A percentile compares a stretch with the other conserved stretches of the same genome.
These are phyloP conservation scores for Polymixis lichenea DNA, from an alignment of 2,888 invertebrate species.

Conservation along the genomic window DNA sequence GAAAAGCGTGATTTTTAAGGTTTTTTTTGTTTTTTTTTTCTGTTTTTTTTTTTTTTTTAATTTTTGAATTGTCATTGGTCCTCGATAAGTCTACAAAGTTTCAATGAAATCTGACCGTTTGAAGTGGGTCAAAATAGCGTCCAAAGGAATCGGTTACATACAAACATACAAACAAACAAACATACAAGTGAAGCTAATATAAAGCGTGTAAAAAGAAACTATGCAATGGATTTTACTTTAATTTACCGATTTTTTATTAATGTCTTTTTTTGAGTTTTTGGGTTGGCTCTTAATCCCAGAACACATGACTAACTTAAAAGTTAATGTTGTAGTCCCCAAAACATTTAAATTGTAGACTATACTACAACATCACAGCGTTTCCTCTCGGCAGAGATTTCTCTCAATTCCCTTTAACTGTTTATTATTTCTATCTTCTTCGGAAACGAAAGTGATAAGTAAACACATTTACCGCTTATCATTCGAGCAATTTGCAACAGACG, in stretches of 20 bases:
- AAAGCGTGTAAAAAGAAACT: no score
- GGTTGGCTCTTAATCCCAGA: not conserved
- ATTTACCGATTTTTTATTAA: not conserved
- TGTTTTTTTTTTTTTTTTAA: no score
- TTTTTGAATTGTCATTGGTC: no score
- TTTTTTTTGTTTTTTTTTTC: no score
- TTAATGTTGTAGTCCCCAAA: not conserved
- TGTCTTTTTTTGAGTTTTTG: not conserved
- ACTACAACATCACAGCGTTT: not conserved
- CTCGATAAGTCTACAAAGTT: no score
- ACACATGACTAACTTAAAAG: not conserved
- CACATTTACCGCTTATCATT: conserved; percentile 12
- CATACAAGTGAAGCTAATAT: no score
- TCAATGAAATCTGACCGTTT: no score
- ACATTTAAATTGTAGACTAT: not conserved
- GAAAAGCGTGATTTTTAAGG: no score
- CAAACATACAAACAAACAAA: no score
- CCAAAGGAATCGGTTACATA: no score
- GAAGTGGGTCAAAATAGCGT: no score
- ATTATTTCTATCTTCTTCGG: conserved; percentile 13
- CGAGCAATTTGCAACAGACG: conserved; percentile 10
- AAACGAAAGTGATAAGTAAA: conserved; percentile 41
- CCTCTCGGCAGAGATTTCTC: not conserved
- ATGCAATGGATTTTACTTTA: no score
- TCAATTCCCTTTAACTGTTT: conserved; percentile 1